Base-by-base conservation (phyloP, 2,797 vertebrate genomes). In the Novumbra hubbsi region DNA sequence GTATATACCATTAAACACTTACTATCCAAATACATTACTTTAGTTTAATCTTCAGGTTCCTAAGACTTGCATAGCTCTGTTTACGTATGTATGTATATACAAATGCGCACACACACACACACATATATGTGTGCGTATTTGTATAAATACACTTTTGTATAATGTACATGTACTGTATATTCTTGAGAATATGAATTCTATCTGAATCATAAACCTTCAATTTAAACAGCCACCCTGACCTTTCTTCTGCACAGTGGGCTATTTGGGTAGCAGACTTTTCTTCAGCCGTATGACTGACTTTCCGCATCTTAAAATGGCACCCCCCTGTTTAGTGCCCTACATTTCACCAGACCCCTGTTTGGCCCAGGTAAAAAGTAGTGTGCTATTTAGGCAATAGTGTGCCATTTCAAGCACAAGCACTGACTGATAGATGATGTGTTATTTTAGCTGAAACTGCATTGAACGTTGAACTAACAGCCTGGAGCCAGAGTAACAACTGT, bases 161-260 rank as follows among this genome's bases (percentile, higher is more conserved):
- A 38, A 4, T 38, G 34, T 38, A 38, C 34, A 38, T 55, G n/a
- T 3, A 55, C 34, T 1, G n/a, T 21, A 2, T 0, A 8, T 1
- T n/a, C 8, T 9, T 8, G 50, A n/a, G 19, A 52, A 38, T 52
- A 52, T 16, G 50, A 66, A 72, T 83, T 87, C 28, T 84, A 24
- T 69, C 24, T 74, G 50, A 82, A 80, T 84, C 81, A 85, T 52
- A 83, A 80, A 73, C 76, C 79, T 81, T 88, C 79, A 83, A 86
- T 89, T 87, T 81, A 83, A 87, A 85, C 82, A 76, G 82, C 88
- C 84, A 69, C 82, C 68, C 79, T 93, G 93, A 93, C 93, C 94
- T 94, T 94, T 94, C 93, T 92, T 93, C 90, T 88, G 91, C 91
- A 91, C 93, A 93, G 4, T 6, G 8, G n/a, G n/a, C n/a, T 12